Evolutionary conservation across 2,888 invertebrate genomes (phyloP), one percentile per base, ranked within the genome.

Genomic region (Boloria euphrosyne): DNA sequence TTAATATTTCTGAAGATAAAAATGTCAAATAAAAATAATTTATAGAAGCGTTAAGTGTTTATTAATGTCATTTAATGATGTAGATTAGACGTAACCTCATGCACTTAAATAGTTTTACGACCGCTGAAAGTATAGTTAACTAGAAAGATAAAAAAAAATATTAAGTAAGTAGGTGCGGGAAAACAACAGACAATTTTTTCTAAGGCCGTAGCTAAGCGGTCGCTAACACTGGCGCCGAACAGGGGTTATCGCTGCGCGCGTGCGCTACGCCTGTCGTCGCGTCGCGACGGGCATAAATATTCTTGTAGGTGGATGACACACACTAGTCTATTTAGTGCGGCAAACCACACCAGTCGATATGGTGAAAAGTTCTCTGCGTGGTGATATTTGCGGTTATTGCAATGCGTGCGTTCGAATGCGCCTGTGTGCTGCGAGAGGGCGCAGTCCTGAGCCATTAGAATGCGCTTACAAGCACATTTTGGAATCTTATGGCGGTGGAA

Each of bases 391-490:
- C 80, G 93, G 93, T 22, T 92, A 92, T 69, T 93, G 93, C 79
- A 83, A 80, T 74, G 86, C 90, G 50, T 93, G 93, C 75, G 87
- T 93, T 58, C 90, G 91, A 16, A 77, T 85, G 69, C 84, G 92
- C 17, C 74, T 92, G 51, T 81, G 84, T 75, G 85, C 81, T 7
- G 91, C 90, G 31, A 83, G 90, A 22, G 93, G 93, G 4, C 81
- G 93, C 46, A 83, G 77, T 66, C 88, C 92, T 2, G 92, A 91
- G 67, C 85, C 85, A 5, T 70, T 88, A 68, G 89, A 91, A 78
- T 93, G 93, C 69, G 90, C 91, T 13, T 93, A 93, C 77, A 92
- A 92, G 75, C 93, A 93, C 71, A 92, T 93, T 62, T 73, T 93
- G 73, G 90, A 92, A 68, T 89, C 91, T 0, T 93, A 92, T 71